Percentiles rank a stretch among this genome's conserved stretches.
phyloP scores from a whole-genome alignment of 2,113 vertebrate genomes.

The Tamias sibiricus region DNA sequence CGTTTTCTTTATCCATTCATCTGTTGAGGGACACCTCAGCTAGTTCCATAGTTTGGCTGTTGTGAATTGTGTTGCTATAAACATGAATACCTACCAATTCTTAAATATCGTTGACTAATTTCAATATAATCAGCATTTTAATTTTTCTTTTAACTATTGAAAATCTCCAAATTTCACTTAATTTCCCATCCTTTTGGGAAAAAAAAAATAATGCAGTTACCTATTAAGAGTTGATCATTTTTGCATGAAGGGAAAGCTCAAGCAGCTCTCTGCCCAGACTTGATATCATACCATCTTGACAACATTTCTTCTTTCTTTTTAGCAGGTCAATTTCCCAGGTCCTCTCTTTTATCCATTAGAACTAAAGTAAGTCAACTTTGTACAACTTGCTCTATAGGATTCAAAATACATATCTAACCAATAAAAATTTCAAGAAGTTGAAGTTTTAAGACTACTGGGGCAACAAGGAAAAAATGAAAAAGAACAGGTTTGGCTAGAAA shows the following conservation, averaged over 20 bases:
- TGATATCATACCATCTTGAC: background rate
- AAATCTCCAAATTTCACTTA: background rate
- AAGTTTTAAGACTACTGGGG: background rate
- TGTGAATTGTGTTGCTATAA: no score
- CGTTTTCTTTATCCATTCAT: no score
- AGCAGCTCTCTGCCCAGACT: background rate
- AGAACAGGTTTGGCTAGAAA: background rate
- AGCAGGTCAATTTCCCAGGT: background rate
- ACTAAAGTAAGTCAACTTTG: background rate
- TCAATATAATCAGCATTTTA: background rate
- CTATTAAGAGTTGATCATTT: background rate
- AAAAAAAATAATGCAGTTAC: background rate
- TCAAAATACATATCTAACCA: background rate
- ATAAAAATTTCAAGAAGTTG: background rate
- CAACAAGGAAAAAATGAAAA: background rate
- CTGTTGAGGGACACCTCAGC: no score
- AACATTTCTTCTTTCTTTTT: background rate
- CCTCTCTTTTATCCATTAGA: background rate
- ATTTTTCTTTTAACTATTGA: background rate
- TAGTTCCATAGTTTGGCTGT: no score
- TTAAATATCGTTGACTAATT: conserved; percentile 22
- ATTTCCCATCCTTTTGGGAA: background rate
- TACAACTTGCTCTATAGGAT: background rate
- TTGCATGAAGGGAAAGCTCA: background rate
- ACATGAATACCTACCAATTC: background rate